Evolutionary conservation across 2,797 vertebrate genomes (phyloP), one percentile per base, ranked within the genome.

Genomic region (Octomys mimax): DNA sequence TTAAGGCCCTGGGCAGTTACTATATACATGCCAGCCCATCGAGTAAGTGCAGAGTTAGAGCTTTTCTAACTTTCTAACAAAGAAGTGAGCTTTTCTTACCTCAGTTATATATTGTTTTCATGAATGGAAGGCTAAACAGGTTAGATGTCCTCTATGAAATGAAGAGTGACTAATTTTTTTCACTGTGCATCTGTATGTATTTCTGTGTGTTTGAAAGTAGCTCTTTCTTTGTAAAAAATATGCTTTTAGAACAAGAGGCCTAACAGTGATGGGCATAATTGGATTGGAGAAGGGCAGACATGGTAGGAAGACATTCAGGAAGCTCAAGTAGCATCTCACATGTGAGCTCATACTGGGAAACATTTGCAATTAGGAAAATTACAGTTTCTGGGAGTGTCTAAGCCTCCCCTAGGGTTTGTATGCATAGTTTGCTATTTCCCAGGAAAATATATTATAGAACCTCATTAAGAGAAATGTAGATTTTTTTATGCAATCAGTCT

Each of bases 231-330:
- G n/a, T 62, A 22, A 93, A 84, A 84, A 87, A 12, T 33, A 3
- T 64, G 18, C 59, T 89, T 89, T 91, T 68, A 62, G 36, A n/a
- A 36, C 33, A 31, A 36, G 19, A 49, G 2, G 73, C 36, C 87
- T 91, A 28, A 94, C 4, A 89, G 21, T 21, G 7, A 14, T 70
- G 7, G 75, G 22, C 14, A 94, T 80, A 96, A 92, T 84, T 71
- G 16, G 18, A 54, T 75, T 26, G 36, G 33, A 87, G 61, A 70
- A 90, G 11, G 46, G 10, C 5, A 54, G 19, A 19, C 2, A 11
- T 70, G 36, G 42, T 28, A 46, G 73, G 24, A 49, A 26, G 8
- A 22, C n/a, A 39, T 33, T 68, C 2, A 84, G 61, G 28, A 95
- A 70, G 8, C 61, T 71, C 62, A 21, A 31, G 64, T 36, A 66